Evolutionary conservation across 2,113 vertebrate genomes (phyloP).

Genomic region (Sylvietta virens): DNA sequence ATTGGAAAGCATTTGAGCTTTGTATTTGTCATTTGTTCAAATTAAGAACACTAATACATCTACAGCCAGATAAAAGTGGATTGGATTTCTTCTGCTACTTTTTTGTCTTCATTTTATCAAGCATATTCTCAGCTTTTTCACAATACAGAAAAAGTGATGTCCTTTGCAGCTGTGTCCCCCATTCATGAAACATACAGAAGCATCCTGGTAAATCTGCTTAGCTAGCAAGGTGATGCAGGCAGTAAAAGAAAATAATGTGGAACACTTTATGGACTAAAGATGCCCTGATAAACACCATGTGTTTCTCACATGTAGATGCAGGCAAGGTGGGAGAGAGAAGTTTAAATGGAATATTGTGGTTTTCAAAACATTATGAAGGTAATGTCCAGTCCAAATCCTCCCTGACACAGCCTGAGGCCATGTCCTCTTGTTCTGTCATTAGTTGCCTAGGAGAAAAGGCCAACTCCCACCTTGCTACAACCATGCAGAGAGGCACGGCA

Average conservation of each 20-base stretch:
- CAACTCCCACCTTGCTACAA: background rate
- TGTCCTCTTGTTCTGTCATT: background rate
- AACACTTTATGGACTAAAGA: background rate
- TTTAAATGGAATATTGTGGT: background rate
- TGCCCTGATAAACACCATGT: background rate
- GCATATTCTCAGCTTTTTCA: background rate
- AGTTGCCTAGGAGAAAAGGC: background rate
- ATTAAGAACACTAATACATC: background rate
- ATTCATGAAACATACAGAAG: background rate
- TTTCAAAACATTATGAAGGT: background rate
- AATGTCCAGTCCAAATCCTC: background rate
- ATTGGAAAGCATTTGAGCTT: background rate
- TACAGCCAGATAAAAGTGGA: background rate
- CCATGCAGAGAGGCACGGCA: rapidly evolving
- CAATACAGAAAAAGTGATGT: background rate
- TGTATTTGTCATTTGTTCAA: background rate
- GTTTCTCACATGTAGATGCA: background rate
- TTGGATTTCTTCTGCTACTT: background rate
- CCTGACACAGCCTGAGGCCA: background rate
- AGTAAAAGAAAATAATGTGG: background rate
- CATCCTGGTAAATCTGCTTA: background rate
- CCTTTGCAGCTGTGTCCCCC: background rate
- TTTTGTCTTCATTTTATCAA: background rate
- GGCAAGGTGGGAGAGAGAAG: background rate
- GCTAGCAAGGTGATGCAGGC: background rate